Base-by-base conservation (phyloP, 2,888 invertebrate species). In the Lingula anatina region DNA sequence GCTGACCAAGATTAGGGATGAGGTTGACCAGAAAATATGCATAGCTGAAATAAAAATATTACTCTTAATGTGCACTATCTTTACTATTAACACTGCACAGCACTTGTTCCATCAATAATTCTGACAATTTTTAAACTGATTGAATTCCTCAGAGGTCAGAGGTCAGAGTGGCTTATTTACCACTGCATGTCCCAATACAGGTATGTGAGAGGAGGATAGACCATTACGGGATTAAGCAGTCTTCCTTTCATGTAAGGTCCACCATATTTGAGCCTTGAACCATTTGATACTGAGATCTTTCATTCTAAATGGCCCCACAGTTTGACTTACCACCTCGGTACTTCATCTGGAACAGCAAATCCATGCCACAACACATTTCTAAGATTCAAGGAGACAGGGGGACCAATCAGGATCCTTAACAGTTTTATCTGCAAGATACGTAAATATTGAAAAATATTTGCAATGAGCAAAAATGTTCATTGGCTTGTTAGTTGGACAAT, bases 361-460 rank as follows among this genome's bases (percentile, higher is more conserved):
- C 82, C 82, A 71, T 82, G 82, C 82, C 82, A 82, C 0, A 71
- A 68, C 27, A 82, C 64, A 66, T 82, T 82, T 20, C 82, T 70
- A 12, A 82, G 54, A 66, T 82, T 82, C 7, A 82, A 63, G 2
- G 79, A 79, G 49, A 72, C 66, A 5, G 81, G 80, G 24, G 80
- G 78, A 2, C 82, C 82, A 53, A 81, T 65, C 15, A 82, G 39
- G 26, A 80, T 55, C 64, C 77, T 73, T 12, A 81, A 56, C n/a
- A 81, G 41, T 36, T 59, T 53, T 4, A 73, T 58, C 73, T 74
- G 50, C 5, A 56, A 49, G 25, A 40, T n/a, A n/a, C n/a, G n/a
- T n/a, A n/a, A n/a, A n/a, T n/a, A n/a, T n/a, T n/a, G n/a, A n/a
- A n/a, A n/a, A n/a, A n/a, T n/a, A n/a, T n/a, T n/a, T n/a, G n/a